These are phyloP conservation scores for Rhagologus leucostigma DNA, from an alignment of 2,113 vertebrate genomes.

Conservation along the genomic window DNA sequence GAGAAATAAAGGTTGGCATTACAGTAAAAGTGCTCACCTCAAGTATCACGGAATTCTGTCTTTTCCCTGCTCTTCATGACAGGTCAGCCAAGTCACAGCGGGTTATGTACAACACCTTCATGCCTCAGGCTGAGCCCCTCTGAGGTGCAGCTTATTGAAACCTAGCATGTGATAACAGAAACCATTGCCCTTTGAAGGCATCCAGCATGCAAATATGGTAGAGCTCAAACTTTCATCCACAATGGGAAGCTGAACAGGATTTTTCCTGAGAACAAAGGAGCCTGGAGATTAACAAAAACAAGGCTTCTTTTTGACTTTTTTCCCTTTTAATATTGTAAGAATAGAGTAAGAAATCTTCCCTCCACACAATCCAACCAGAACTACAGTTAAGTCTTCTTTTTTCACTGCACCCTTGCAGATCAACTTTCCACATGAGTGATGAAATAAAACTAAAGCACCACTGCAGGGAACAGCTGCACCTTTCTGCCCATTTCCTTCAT, in stretches of 20 bases:
- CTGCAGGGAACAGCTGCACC: not conserved
- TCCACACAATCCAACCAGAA: not conserved
- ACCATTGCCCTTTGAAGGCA: not conserved
- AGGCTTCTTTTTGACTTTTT: fast-evolving
- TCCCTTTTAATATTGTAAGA: not conserved
- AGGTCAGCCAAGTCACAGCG: not conserved
- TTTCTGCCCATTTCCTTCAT: not conserved
- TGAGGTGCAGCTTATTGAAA: not conserved
- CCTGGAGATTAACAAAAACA: not conserved
- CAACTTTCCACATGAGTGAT: not conserved
- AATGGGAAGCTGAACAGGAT: not conserved
- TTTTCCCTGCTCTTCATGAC: not conserved
- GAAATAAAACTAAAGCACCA: not conserved
- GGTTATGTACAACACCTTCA: not conserved
- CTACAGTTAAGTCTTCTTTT: not conserved
- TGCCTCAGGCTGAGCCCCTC: not conserved
- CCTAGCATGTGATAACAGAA: not conserved
- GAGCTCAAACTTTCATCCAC: not conserved
- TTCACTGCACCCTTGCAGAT: not conserved
- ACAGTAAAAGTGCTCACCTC: not conserved
- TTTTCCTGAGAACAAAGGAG: not conserved
- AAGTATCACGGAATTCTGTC: not conserved
- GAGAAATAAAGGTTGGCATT: not conserved
- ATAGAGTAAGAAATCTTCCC: not conserved
- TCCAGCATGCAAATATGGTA: not conserved